Conservation (phyloP, 2,113 vertebrate species). For the Dinomys branickii region DNA sequence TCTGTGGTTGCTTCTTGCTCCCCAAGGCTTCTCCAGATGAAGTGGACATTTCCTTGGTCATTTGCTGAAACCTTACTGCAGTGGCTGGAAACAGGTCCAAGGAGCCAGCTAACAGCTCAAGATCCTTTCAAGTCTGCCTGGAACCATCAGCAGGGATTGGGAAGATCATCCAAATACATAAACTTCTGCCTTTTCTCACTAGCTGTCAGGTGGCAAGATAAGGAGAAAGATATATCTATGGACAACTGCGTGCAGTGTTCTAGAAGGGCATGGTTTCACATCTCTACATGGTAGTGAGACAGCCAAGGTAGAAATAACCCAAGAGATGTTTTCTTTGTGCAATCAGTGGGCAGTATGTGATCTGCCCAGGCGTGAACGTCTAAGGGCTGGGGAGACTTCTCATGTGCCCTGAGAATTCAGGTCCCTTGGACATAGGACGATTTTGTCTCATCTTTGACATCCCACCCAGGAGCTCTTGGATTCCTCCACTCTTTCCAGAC, state of each 20-base stretch:
- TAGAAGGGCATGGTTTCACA: background rate
- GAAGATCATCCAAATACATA: background rate
- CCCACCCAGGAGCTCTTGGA: background rate
- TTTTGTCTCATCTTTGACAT: background rate
- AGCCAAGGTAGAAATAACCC: background rate
- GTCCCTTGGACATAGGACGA: background rate
- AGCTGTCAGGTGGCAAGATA: background rate
- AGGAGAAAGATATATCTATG: background rate
- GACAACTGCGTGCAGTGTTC: background rate
- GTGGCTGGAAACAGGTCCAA: background rate
- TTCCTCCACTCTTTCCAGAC: background rate
- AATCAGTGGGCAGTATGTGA: background rate
- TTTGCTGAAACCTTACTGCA: background rate
- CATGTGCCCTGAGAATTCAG: background rate
- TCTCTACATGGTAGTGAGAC: background rate
- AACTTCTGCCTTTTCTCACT: background rate
- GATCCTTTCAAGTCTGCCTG: background rate
- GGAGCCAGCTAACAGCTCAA: background rate
- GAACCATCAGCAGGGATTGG: background rate
- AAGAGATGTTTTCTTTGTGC: too few species aligned
- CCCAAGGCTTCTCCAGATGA: background rate
- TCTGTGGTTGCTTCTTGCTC: background rate
- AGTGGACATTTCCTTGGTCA: background rate
- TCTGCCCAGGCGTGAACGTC: background rate
- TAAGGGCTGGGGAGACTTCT: background rate